phyloP scores from a whole-genome alignment of 2,113 vertebrate species.

The Callipepla californica region DNA sequence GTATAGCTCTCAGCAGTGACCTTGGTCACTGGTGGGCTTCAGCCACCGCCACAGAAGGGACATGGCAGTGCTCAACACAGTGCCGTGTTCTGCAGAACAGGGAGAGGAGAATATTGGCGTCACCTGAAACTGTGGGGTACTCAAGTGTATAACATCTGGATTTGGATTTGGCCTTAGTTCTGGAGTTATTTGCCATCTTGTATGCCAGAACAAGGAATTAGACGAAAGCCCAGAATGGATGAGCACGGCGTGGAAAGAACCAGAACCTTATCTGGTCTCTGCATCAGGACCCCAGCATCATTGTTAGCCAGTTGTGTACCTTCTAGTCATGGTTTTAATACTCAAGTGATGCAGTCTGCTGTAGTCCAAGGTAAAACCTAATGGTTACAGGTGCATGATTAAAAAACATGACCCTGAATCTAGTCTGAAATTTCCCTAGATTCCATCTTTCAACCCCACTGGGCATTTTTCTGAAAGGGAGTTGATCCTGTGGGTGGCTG shows the following conservation, averaged over 20 bases:
- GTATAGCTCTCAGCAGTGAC: neutral
- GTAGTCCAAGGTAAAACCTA: neutral
- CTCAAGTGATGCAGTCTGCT: neutral
- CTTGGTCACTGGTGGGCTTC: neutral
- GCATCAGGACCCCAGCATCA: neutral
- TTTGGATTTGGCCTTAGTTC: neutral
- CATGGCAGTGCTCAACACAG: neutral
- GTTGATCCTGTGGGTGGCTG: neutral
- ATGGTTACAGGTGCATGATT: neutral
- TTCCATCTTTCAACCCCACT: accelerated
- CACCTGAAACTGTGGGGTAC: neutral
- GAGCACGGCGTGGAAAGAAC: neutral
- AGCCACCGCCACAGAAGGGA: neutral
- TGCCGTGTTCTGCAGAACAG: too few relatives aligned
- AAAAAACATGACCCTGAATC: neutral
- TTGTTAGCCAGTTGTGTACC: neutral
- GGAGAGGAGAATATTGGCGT: neutral
- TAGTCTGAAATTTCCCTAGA: neutral
- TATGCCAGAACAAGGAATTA: neutral
- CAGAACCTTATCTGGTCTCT: neutral
- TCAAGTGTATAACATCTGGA: neutral
- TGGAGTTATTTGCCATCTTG: neutral
- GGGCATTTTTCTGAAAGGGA: neutral
- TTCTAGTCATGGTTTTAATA: neutral
- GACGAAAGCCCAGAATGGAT: neutral